Conservation (phyloP, 2,113 vertebrate genomes). For the Beaufortia kweichowensis region DNA sequence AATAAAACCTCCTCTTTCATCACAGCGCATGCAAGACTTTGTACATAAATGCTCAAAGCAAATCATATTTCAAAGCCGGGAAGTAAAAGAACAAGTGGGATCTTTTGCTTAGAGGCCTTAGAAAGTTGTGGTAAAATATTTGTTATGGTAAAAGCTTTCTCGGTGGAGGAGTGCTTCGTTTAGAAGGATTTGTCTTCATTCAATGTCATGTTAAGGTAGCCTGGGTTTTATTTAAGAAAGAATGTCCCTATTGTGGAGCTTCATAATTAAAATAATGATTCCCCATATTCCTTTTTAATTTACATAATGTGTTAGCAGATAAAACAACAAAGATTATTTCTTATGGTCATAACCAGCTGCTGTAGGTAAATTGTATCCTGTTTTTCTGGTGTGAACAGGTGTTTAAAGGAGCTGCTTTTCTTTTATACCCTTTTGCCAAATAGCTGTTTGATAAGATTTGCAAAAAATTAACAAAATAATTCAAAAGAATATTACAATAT, state of each 20-base stretch:
- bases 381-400: constrained; percentile 69
- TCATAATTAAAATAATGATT: constrained; percentile 3
- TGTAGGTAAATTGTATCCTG: constrained; percentile 56
- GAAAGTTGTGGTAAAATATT: constrained; percentile 49
- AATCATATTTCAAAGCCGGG: constrained; percentile 95
- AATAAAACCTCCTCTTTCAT: constrained; percentile 89
- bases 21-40: constrained; percentile 85
- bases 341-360: constrained; percentile 52
- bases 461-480: not conserved
- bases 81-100: constrained; percentile 74
- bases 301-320: constrained; percentile 37
- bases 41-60: constrained; percentile 96
- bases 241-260: not conserved
- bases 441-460: constrained; percentile 50
- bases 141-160: constrained; percentile 31
- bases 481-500: not conserved
- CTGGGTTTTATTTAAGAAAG: not conserved
- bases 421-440: constrained; percentile 71
- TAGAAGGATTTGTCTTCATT: constrained; percentile 4
- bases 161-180: constrained; percentile 7
- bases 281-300: constrained; percentile 18
- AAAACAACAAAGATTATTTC: constrained; percentile 50
- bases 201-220: constrained; percentile 2
- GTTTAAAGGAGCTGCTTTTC: constrained; percentile 78
- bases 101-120: constrained; percentile 63